Base-by-base conservation (phyloP, 2,797 vertebrate genomes). In the Naso thynnoides region DNA sequence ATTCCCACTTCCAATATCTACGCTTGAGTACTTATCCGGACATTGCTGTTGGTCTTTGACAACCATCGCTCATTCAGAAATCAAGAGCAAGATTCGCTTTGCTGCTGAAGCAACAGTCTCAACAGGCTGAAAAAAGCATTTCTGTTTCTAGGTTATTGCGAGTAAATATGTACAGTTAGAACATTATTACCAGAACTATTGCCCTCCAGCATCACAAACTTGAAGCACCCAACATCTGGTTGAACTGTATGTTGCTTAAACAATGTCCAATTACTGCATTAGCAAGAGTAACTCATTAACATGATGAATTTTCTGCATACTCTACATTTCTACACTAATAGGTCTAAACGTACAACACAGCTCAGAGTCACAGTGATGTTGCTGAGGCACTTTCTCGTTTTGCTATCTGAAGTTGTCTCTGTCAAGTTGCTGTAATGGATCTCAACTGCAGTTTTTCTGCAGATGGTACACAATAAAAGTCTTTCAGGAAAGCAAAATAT, bases 111-210 rank as follows among this genome's bases (percentile, higher is more conserved):
- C 23, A 60, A 18, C 50, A 16, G 63, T 60, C n/a, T 50, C 41
- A 0, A 4, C 41, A 9, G 27, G 29, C 49, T 62, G 18, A 27
- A 53, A 7, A 33, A 62, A 33, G 15, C 29, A n/a, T 10, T 47
- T 3, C 31, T 49, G 26, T 71, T 31, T 19, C 26, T 2, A 4
- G 6, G 23, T 53, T 62, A 41, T 38, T 39, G 23, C 53, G 39
- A 61, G 23, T 56, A 57, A 72, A 57, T 27, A 49, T 52, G 24
- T 69, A 50, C 42, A 76, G 39, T 41, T 73, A 58, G 33, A 76
- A 69, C 18, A 26, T 75, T 56, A 81, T 59, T 48, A 60, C 50
- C 26, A 61, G 54, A 67, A 31, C 68, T 79, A 55, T 47, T 19
- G 58, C 21, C 58, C 70, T 50, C 10, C 23, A 33, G 38, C 16